phyloP scores from a whole-genome alignment of 2,888 invertebrate genomes.

The Polyommatus icarus region DNA sequence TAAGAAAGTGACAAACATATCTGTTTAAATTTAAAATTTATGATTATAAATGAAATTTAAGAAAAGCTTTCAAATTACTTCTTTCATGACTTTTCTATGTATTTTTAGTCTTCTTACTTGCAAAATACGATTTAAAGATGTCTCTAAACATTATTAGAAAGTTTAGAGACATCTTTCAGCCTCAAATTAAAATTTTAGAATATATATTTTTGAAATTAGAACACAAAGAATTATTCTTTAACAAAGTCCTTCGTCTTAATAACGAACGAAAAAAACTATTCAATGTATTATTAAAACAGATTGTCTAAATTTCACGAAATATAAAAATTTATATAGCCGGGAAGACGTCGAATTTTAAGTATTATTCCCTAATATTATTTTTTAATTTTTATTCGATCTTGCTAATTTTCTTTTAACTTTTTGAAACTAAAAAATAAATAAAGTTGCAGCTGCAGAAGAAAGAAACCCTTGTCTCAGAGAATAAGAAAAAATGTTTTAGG shows the following conservation, averaged over 20 bases:
- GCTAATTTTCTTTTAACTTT: not conserved
- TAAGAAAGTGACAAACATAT: too few species aligned
- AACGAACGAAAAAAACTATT: not conserved
- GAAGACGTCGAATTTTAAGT: constrained; percentile 17
- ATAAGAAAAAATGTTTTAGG: too few species aligned
- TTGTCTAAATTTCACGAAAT: not conserved
- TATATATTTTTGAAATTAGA: too few species aligned
- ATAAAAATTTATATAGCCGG: not conserved
- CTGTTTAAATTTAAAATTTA: too few species aligned
- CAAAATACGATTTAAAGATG: too few species aligned
- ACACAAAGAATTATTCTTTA: not conserved
- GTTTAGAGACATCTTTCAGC: not conserved
- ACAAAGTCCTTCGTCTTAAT: not conserved
- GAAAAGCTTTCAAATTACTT: too few species aligned
- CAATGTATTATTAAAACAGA: not conserved
- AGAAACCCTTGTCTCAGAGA: too few species aligned
- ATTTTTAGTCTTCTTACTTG: too few species aligned
- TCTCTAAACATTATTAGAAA: not conserved
- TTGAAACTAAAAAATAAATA: too few species aligned
- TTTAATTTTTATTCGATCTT: not conserved
- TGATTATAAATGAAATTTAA: too few species aligned
- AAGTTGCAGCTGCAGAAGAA: too few species aligned
- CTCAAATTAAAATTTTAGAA: not conserved
- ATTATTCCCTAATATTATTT: not conserved
- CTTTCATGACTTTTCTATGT: too few species aligned